These are phyloP conservation scores for Passer montanus DNA, from an alignment of 2,113 vertebrate species.

Conservation along the genomic window DNA sequence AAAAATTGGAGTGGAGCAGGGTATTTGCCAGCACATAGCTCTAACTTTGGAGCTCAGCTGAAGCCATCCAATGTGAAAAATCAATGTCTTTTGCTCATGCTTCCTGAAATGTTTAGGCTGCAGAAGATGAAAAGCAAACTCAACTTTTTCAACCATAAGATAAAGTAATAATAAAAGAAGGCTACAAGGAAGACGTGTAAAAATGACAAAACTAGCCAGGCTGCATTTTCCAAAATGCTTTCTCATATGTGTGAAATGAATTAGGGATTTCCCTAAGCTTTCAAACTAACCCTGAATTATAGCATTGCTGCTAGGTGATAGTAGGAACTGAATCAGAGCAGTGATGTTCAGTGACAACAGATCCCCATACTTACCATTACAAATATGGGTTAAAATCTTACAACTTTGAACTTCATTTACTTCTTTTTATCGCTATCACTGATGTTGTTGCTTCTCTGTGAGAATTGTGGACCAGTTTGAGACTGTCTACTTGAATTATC, in stretches of 20 bases:
- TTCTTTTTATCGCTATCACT: rapidly evolving
- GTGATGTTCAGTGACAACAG: background rate
- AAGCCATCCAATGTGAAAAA: background rate
- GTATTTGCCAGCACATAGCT: background rate
- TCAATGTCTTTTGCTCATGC: background rate
- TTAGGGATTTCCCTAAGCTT: background rate
- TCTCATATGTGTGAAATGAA: background rate
- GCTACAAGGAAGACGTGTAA: background rate
- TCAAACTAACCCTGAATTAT: background rate
- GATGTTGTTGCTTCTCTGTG: background rate
- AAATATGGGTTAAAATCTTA: background rate
- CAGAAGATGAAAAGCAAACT: background rate
- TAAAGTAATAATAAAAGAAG: background rate
- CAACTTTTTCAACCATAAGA: background rate
- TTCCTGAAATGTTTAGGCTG: conserved; percentile 29
- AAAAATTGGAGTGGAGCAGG: background rate
- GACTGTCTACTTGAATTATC: background rate
- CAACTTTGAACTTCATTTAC: background rate
- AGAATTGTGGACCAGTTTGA: background rate
- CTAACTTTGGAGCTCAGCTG: background rate
- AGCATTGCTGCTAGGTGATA: background rate
- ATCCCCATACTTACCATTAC: background rate
- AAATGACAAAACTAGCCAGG: background rate
- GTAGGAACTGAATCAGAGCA: background rate
- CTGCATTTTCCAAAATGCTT: background rate